Evolutionary conservation across 2,888 invertebrate species (phyloP).

Genomic region (Antheraea assamensis): DNA sequence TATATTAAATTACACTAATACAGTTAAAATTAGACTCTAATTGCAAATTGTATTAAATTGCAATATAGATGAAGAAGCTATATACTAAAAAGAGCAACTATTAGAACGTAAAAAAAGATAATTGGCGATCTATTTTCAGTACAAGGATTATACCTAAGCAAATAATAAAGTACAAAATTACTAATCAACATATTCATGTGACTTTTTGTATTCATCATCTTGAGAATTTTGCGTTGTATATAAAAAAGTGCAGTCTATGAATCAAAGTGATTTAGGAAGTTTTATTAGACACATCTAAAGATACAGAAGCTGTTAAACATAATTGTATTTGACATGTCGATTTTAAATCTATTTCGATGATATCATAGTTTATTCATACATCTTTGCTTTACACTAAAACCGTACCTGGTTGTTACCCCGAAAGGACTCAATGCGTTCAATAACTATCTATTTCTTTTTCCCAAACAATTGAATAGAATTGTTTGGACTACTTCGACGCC

Average conservation of each 20-base stretch:
- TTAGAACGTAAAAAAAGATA: too few relatives aligned
- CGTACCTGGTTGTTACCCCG: slow-evolving; percentile 14
- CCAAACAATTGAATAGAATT: slow-evolving; percentile 22
- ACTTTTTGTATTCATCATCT: too few relatives aligned
- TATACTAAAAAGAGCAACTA: neutral
- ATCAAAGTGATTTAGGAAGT: too few relatives aligned
- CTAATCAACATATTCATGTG: too few relatives aligned
- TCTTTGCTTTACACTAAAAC: neutral
- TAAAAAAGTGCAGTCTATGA: too few relatives aligned
- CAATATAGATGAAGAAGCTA: neutral
- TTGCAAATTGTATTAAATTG: neutral
- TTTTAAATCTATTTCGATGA: neutral
- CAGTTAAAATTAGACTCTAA: neutral
- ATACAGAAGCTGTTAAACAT: too few relatives aligned
- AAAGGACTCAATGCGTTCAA: slow-evolving; percentile 20
- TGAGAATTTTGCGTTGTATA: too few relatives aligned
- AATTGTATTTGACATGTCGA: too few relatives aligned
- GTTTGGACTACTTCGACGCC: slow-evolving; percentile 13
- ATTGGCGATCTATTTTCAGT: too few relatives aligned
- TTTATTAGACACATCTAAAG: too few relatives aligned
- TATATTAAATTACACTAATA: neutral
- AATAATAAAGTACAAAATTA: too few relatives aligned
- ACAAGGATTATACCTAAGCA: too few relatives aligned
- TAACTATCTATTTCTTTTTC: slow-evolving; percentile 19
- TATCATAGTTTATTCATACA: neutral